Evolutionary conservation across 2,797 vertebrate genomes (phyloP).

Genomic region (Sarcophilus harrisii): DNA sequence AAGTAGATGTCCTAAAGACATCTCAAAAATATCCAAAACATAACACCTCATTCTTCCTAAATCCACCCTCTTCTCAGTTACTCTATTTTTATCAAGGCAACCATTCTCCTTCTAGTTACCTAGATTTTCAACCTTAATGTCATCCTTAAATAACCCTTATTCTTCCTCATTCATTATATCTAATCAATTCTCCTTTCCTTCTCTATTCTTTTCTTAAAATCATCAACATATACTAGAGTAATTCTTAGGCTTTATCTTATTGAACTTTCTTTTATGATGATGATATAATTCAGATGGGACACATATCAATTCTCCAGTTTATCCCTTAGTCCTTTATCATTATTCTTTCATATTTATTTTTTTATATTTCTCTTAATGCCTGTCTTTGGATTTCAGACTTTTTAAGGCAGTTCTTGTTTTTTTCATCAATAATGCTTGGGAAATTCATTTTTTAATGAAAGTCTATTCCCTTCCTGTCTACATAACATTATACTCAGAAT

Average conservation of each 20-base stretch:
- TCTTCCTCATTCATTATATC: neutral
- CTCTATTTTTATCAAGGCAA: neutral
- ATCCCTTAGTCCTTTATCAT: neutral
- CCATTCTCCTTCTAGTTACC: neutral
- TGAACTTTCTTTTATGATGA: neutral
- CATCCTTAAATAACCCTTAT: neutral
- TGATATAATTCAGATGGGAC: neutral
- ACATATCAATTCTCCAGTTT: neutral
- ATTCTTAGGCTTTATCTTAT: neutral
- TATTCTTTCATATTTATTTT: neutral
- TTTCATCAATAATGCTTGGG: no score
- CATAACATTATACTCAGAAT: neutral
- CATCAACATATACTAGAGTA: neutral
- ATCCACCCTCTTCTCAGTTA: neutral
- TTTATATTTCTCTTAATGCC: neutral
- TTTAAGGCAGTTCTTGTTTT: no score
- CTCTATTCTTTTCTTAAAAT: neutral
- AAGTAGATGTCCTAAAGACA: neutral
- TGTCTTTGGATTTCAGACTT: neutral
- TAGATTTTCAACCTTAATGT: neutral
- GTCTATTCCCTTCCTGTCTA: neutral
- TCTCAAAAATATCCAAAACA: neutral
- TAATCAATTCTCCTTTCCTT: neutral
- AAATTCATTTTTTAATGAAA: neutral
- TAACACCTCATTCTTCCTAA: neutral